These are phyloP conservation scores for Caenorhabditis sp. DNA, from an alignment of 2,888 invertebrate genomes.

Conservation along the genomic window DNA sequence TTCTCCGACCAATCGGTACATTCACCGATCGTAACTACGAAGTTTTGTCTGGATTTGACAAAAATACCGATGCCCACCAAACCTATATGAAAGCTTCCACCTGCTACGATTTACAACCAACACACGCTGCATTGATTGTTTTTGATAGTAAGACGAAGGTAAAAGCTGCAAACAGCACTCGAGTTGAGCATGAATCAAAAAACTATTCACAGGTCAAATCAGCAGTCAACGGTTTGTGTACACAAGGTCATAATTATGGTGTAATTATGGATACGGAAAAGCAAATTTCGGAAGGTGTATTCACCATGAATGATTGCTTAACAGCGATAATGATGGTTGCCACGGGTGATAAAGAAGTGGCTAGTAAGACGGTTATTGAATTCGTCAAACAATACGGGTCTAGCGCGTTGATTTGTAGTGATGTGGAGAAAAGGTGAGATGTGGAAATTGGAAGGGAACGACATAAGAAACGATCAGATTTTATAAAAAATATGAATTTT, in stretches of 20 bases:
- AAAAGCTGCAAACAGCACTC: no score
- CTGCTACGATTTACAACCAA: slow-evolving; percentile 66
- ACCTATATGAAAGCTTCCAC: slow-evolving; percentile 66
- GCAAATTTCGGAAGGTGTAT: slow-evolving; percentile 26
- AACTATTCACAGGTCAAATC: slow-evolving; percentile 57
- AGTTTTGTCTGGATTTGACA: slow-evolving; percentile 33
- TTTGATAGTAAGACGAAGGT: slow-evolving; percentile 56
- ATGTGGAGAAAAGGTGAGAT: slow-evolving; percentile 31
- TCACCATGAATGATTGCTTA: slow-evolving; percentile 63
- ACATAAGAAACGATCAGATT: no score
- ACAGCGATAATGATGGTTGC: slow-evolving; percentile 54
- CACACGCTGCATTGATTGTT: slow-evolving; percentile 61
- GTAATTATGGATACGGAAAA: slow-evolving; percentile 50
- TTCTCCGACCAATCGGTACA: slow-evolving; percentile 55
- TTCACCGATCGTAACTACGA: slow-evolving; percentile 35
- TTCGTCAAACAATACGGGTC: slow-evolving; percentile 27
- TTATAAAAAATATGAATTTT: no score
- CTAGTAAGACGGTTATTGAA: neutral
- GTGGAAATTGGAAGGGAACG: neutral
- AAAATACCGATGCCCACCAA: slow-evolving; percentile 57
- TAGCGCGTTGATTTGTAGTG: slow-evolving; percentile 26
- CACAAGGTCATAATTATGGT: slow-evolving; percentile 57
- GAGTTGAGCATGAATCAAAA: no score
- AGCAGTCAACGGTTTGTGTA: slow-evolving; percentile 57
- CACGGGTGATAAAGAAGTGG: slow-evolving; percentile 43